Base-by-base conservation (phyloP, 2,888 invertebrate species). In the Tanypteryx hageni region DNA sequence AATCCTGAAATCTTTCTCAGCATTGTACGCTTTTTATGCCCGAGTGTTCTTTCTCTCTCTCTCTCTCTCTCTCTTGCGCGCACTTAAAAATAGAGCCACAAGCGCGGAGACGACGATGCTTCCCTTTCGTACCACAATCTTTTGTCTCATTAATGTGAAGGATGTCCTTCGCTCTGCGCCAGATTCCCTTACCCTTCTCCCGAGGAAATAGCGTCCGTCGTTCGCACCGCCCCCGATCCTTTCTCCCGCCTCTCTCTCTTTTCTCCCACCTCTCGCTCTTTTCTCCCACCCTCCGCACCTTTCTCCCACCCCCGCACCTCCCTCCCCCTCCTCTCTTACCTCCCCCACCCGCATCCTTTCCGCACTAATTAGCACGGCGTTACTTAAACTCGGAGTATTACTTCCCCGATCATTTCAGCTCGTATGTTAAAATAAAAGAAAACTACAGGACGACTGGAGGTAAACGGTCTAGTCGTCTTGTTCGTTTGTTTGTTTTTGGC, bases 101-200 rank as follows among this genome's bases (percentile, higher is more conserved):
- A n/a, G n/a, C n/a, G n/a, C n/a, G 22, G 22, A 44, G 44, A 76
- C 18, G 9, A 76, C n/a, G 68, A 22, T 44, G 44, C n/a, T 76
- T 76, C 27, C 68, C 5, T 68, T 76, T 44, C 44, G 44, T 44
- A 44, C 44, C 44, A 44, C 44, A 44, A 44, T 44, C 76, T 76
- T 76, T 76, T 76, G 13, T 76, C 76, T 76, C 76, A 76, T 76
- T 76, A 27, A 76, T 13, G 22, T 76, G 76, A 76, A 76, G 76
- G 10, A 76, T 76, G 27, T 76, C 22, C 76, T 27, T 27, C 13
- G n/a, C 68, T n/a, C 68, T 68, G n/a, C 5, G 2, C 13, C 68
- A 7, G 7, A 14, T 3, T 14, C 64, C 64, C 44, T 44, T 3
- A 0, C 64, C 64, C 44, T 44, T 44, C 44, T 44, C 5, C 44